Conservation (phyloP, 1,140 invertebrate species). For the Chironomus tepperi region DNA sequence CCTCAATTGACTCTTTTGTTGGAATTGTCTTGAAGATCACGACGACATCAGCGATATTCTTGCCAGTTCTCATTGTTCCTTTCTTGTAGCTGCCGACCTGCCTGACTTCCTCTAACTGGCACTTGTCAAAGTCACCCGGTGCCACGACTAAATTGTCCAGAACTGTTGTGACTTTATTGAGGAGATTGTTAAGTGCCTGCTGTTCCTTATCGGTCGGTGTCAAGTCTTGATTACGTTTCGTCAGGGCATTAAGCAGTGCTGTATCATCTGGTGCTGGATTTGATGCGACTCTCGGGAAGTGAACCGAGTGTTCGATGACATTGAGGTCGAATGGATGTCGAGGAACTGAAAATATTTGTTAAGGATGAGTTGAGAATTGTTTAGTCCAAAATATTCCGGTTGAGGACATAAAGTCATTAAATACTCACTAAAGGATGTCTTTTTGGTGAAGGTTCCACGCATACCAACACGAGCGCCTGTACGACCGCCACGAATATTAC, state of each 20-base stretch:
- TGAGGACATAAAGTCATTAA: no score
- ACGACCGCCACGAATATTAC: conserved; percentile 18
- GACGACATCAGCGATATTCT: conserved; percentile 93
- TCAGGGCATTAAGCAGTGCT: conserved; percentile 64
- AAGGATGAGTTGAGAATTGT: no score
- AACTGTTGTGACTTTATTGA: conserved; percentile 87
- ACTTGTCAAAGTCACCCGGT: conserved; percentile 88
- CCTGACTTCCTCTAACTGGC: conserved; percentile 91
- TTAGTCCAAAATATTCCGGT: no score
- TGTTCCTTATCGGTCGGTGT: conserved; percentile 84
- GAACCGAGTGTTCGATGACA: conserved; percentile 64
- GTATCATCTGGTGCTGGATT: conserved; percentile 73
- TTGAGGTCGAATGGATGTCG: conserved; percentile 86
- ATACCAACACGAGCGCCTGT: conserved; percentile 18
- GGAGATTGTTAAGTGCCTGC: conserved; percentile 82
- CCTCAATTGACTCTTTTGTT: conserved; percentile 89
- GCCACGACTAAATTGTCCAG: conserved; percentile 89
- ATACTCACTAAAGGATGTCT: background rate
- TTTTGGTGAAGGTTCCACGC: background rate
- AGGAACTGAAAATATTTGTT: conserved; percentile 43
- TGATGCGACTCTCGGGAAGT: conserved; percentile 74
- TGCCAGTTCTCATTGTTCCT: conserved; percentile 93
- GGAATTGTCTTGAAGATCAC: conserved; percentile 97
- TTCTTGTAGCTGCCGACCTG: conserved; percentile 98
- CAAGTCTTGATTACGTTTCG: conserved; percentile 85